These are phyloP conservation scores for Henricia sp. DNA, from an alignment of 53 echinoderm and acorn worm genomes.

Conservation along the genomic window DNA sequence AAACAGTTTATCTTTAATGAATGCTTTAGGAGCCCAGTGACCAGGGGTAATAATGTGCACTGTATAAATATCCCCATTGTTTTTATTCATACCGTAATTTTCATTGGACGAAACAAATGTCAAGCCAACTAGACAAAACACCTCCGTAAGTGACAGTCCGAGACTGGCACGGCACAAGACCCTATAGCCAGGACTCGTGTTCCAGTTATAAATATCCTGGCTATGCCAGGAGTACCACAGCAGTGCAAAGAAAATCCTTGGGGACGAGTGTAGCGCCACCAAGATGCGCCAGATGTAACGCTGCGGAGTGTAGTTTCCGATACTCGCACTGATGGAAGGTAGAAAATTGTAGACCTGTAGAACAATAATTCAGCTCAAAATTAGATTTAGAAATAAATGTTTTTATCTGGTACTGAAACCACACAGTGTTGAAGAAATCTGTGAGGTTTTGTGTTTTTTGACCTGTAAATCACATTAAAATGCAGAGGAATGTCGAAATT, in stretches of 20 bases:
- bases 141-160: constrained; percentile 25
- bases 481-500: no score
- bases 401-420: no score
- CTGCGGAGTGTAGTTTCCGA: constrained; percentile 69
- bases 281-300: constrained; percentile 72
- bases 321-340: constrained; percentile 70
- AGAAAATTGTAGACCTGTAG: constrained; percentile 72
- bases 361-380: no score
- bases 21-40: no score
- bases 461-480: no score
- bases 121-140: constrained; percentile 61
- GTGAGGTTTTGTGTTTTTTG: no score
- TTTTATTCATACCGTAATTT: constrained; percentile 67
- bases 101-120: constrained; percentile 68
- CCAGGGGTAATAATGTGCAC: no score
- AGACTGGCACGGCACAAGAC: constrained; percentile 18
- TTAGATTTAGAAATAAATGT: no score
- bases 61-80: no score
- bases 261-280: constrained; percentile 61
- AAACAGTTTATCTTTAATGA: no score
- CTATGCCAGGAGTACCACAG: constrained; percentile 54
- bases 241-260: constrained; percentile 58
- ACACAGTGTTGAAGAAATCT: no score
- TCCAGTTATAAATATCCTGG: constrained; percentile 31
- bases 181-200: constrained; percentile 3